A percentile compares a stretch with the other conserved stretches of the same genome.
Conservation (phyloP, 2,113 vertebrate genomes). For the Microtus richardsoni region DNA sequence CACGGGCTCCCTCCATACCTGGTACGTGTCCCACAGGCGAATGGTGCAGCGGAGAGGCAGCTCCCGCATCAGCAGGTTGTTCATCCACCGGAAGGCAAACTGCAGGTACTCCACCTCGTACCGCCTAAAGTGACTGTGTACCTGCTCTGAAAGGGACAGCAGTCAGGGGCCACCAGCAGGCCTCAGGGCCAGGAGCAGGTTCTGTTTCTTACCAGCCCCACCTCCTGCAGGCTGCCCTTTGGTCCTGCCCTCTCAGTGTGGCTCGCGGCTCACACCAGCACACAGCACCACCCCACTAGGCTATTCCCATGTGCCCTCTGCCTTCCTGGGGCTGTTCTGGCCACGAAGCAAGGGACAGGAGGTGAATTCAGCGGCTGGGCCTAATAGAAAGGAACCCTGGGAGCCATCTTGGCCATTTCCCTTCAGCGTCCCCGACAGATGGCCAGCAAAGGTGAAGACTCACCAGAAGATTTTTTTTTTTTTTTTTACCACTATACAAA, state of each 20-base stretch:
- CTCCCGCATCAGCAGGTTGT: slow-evolving; percentile 94
- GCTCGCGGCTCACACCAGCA: background rate
- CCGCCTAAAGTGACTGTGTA: slow-evolving; percentile 94
- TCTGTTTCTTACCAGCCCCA: background rate
- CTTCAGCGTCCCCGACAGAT: background rate
- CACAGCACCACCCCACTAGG: background rate
- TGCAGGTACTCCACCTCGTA: slow-evolving; percentile 96
- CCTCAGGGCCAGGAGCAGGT: background rate
- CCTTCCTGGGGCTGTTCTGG: background rate
- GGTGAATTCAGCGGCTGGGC: background rate
- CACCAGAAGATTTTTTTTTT: too few relatives aligned
- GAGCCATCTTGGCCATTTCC: slow-evolving; percentile 39
- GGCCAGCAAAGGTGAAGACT: background rate
- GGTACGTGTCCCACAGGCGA: slow-evolving; percentile 96
- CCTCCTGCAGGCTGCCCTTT: background rate
- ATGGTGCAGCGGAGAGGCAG: slow-evolving; percentile 95
- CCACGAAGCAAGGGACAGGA: background rate
- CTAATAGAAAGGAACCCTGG: background rate
- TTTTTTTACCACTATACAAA: too few relatives aligned
- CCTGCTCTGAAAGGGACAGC: slow-evolving; percentile 89
- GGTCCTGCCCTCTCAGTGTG: background rate
- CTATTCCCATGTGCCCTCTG: background rate
- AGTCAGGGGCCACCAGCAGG: background rate
- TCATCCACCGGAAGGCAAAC: slow-evolving; percentile 96
- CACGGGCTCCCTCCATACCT: slow-evolving; percentile 83